Evolutionary conservation across 2,888 invertebrate species (phyloP).

Genomic region (Neoaliturus tenellus): DNA sequence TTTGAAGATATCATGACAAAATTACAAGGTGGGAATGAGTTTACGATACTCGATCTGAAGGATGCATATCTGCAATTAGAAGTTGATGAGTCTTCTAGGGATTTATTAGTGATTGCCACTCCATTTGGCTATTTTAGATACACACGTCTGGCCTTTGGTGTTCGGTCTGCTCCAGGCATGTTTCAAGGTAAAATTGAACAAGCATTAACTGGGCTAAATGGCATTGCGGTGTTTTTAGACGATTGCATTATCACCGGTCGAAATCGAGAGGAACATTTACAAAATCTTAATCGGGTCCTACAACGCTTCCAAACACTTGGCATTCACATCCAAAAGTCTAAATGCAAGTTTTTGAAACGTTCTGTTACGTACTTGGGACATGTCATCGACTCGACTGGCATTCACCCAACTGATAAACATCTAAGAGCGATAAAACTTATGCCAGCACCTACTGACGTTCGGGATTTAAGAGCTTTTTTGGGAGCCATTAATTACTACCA

Average conservation of each 20-base stretch:
- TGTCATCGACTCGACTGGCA: not conserved
- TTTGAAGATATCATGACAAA: not conserved
- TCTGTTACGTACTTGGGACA: not conserved
- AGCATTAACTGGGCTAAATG: not conserved
- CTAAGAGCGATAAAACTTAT: not conserved
- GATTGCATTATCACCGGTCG: not conserved
- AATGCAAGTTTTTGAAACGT: no score
- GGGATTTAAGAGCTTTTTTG: not conserved
- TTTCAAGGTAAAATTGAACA: not conserved
- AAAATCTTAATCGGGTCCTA: no score
- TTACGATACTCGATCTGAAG: slow-evolving; percentile 28
- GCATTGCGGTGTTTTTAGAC: not conserved
- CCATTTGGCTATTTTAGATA: slow-evolving; percentile 11
- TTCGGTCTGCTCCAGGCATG: not conserved
- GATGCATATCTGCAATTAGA: no score
- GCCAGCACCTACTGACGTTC: not conserved
- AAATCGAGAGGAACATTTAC: not conserved
- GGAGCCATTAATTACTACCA: not conserved
- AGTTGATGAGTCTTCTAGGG: not conserved
- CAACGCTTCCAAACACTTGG: no score
- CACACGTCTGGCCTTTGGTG: slow-evolving; percentile 16
- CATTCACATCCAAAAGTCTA: no score
- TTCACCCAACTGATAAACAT: not conserved
- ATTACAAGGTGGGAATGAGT: not conserved
- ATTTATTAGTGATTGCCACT: not conserved